Evolutionary conservation across 2,888 invertebrate species (phyloP), one percentile per base, ranked within the genome.

Genomic region (Acrocyrtus sp.): DNA sequence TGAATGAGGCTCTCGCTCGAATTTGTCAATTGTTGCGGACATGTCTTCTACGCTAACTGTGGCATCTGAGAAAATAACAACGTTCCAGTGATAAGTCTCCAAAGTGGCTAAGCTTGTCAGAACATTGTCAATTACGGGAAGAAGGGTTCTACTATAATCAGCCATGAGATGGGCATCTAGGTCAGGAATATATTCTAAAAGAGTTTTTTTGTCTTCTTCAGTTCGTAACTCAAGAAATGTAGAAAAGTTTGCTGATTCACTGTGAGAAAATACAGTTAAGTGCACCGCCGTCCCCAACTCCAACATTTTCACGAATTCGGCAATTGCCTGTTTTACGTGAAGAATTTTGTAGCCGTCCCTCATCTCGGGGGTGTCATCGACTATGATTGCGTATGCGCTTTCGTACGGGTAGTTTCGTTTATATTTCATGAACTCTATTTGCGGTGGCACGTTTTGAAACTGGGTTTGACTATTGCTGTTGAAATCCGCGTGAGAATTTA

Each of bases 401-500:
- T 47, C 60, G 5, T 54, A 29, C 1, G 4, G 2, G 10, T 2
- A 54, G n/a, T 19, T 3, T 51, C 29, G 27, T 10, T 17, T 19
- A 48, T 60, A 48, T 19, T 43, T 21, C 12, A 60, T 2, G 22
- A 45, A 29, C 4, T 22, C n/a, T 12, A 54, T 45, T 15, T 43
- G 1, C 1, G 29, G 27, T 19, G 22, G 5, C 3, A 29, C 15
- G 15, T 17, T 15, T 26, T 24, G 24, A 2, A 45, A 5, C 17
- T 10, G 43, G 43, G 15, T 24, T 12, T 17, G n/a, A 5, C 5
- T 6, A 15, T n/a, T 26, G 22, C 0, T 82, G 66, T 81, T 77
- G 78, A 89, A 89, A 81, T 89, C 89, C 0, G 81, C 72, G 81
- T 88, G 88, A 61, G 84, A 84, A 15, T 86, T 82, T 45, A 89